A percentile compares a stretch with the other conserved stretches of the same genome.
Conservation (phyloP, 2,888 invertebrate species). For the Epinotia nisella region DNA sequence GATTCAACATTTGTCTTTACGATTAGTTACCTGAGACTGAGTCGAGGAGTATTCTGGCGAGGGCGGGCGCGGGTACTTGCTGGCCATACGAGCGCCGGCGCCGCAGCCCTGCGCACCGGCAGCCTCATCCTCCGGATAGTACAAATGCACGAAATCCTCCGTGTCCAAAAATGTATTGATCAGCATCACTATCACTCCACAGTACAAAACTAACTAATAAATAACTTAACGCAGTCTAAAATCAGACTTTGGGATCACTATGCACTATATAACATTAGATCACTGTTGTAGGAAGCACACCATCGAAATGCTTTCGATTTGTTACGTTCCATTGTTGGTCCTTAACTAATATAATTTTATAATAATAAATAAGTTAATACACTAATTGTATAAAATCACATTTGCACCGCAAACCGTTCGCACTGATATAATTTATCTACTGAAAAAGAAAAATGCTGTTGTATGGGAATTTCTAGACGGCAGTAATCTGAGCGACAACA, state of each 20-base stretch:
- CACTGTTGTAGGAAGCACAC: slow-evolving; percentile 73
- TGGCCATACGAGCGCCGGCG: slow-evolving; percentile 78
- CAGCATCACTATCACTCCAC: slow-evolving; percentile 77
- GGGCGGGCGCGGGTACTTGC: slow-evolving; percentile 76
- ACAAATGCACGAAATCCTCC: slow-evolving; percentile 83
- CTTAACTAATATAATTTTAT: slow-evolving; percentile 58
- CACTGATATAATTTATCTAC: slow-evolving; percentile 61
- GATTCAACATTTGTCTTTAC: neutral
- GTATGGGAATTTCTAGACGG: slow-evolving; percentile 42
- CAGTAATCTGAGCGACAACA: slow-evolving; percentile 7
- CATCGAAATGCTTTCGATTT: slow-evolving; percentile 67
- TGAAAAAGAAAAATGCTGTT: slow-evolving; percentile 51
- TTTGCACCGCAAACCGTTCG: slow-evolving; percentile 65
- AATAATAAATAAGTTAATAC: slow-evolving; percentile 67
- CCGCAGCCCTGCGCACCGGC: slow-evolving; percentile 74
- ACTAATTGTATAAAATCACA: slow-evolving; percentile 79
- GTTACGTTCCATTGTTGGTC: slow-evolving; percentile 71
- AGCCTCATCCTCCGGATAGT: slow-evolving; percentile 81
- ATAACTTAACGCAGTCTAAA: slow-evolving; percentile 74
- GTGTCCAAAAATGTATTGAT: slow-evolving; percentile 83
- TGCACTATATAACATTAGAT: slow-evolving; percentile 64
- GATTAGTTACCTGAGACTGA: slow-evolving; percentile 26
- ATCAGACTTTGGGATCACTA: slow-evolving; percentile 73
- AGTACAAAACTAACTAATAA: slow-evolving; percentile 72
- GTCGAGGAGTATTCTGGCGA: slow-evolving; percentile 68